Percentiles rank a stretch among this genome's conserved stretches.
These are phyloP conservation scores for Ips typographus DNA, from an alignment of 1,140 invertebrate species.

Conservation along the genomic window DNA sequence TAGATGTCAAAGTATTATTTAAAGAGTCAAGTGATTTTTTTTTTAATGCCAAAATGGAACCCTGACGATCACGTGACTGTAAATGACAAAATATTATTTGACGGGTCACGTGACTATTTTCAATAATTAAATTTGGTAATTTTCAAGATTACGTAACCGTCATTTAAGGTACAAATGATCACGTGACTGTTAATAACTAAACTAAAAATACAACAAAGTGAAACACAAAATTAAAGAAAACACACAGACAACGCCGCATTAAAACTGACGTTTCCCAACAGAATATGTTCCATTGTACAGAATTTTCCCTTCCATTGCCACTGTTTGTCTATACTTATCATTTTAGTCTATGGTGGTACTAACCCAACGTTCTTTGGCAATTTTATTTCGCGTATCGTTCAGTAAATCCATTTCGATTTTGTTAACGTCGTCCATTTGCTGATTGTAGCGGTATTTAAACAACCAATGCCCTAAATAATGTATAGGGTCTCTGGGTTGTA, in stretches of 20 bases:
- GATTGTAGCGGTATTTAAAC: constrained; percentile 52
- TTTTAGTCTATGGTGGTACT: not conserved
- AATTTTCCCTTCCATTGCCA: not conserved
- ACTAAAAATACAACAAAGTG: too few species aligned
- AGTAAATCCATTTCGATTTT: constrained; percentile 43
- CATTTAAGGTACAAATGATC: too few species aligned
- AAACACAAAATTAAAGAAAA: too few species aligned
- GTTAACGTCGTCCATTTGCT: constrained; percentile 45
- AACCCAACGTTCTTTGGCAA: constrained; percentile 46
- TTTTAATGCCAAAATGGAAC: too few species aligned
- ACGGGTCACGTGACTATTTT: too few species aligned
- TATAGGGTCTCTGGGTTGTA: constrained; percentile 51
- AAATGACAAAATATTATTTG: too few species aligned
- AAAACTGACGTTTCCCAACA: not conserved
- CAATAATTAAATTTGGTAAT: too few species aligned
- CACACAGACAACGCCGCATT: not conserved
- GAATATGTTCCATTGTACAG: not conserved
- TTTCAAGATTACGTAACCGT: too few species aligned
- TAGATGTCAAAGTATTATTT: too few species aligned
- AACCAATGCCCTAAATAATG: constrained; percentile 52
- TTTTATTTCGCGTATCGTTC: constrained; percentile 40
- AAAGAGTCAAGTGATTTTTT: too few species aligned
- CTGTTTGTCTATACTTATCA: not conserved
- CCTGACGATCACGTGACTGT: too few species aligned
- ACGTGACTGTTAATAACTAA: too few species aligned